Base-by-base conservation (phyloP, 2,797 vertebrate species). In the Rhynchonycteris naso region DNA sequence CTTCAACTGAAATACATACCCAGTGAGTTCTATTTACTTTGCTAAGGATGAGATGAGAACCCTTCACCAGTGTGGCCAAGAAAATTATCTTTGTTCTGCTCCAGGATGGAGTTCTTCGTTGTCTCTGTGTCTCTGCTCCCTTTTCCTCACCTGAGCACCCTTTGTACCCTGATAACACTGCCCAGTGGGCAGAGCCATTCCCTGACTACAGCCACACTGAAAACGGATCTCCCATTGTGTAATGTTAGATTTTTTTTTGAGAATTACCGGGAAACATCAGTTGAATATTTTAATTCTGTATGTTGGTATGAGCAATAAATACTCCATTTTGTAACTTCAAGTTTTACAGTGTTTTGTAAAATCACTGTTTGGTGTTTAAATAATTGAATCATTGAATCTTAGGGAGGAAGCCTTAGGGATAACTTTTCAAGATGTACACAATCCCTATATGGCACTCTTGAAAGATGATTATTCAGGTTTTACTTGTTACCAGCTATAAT, bases 321-420 rank as follows among this genome's bases (percentile, higher is more conserved):
- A 80, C 11, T 93, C 76, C 30, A 79, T 54, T 95, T 88, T 75
- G 30, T 56, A 80, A 56, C 13, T 90, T 80, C 26, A 80, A 38
- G 28, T 72, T 95, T 74, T 58, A 81, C 59, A 80, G 43, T 69
- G 8, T 84, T 74, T 91, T 54, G 5, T 63, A 72, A 84, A 69
- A 50, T 43, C 21, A 9, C 1, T 56, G 2, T 74, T 84, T 88
- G 66, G 35, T 52, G 18, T 88, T 93, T 68, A 78, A 86, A 65
- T 93, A 83, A 90, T 76, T 75, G 14, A 94, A 63, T 94, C 12
- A 85, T 69, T 90, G 80, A 88, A 75, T 56, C 50, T 56, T 66
- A 84, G 43, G 38, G 21, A 28, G 56, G 24, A 65, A 84, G 74
- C 52, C 21, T 61, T 68, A 92, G 71, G 18, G 24, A 43, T 88